Evolutionary conservation across 2,797 vertebrate species (phyloP), one percentile per base, ranked within the genome.

Genomic region (Artibeus jamaicensis): DNA sequence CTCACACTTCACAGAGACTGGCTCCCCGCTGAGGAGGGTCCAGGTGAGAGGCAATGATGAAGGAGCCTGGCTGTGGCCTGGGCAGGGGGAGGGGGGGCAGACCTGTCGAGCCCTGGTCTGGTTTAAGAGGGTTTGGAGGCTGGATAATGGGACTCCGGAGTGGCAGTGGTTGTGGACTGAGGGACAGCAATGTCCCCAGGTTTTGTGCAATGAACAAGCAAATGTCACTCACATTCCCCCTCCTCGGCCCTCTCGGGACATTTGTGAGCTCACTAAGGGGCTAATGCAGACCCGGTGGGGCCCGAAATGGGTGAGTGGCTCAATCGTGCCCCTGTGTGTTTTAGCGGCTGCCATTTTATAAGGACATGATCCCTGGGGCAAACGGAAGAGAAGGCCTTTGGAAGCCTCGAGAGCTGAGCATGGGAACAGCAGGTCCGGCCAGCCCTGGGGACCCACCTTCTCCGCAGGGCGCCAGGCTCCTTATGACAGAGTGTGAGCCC

Each of bases 261-360:
- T 26, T 1, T 32, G 81, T 62, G 68, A 37, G 26, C 79, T 24
- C 50, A 22, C 18, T n/a, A 6, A 4, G 5, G 42, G 46, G 39
- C 11, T 5, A 8, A 3, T 22, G 67, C n/a, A 15, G 44, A 24
- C 10, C 21, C 0, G 7, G 44, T 14, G 6, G 44, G 4, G 12
- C 34, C 2, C 0, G 65, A 22, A 67, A 6, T 46, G 62, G 55
- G 12, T 62, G 42, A 34, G 50, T 0, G 1, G 32, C 22, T 50
- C 68, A 1, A 0, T 0, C 8, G 24, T 16, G 67, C 55, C 7
- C 1, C 26, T 2, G 19, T 0, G 11, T 16, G 37, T 68, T 57
- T 48, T 22, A 92, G 48, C 14, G 0, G 5, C 62, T 95, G 42
- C 46, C 22, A 1, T 83, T 42, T 83, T 18, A 21, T 32, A 34